Base-by-base conservation (phyloP, 2,797 vertebrate genomes). In the Poecilia velifera region DNA sequence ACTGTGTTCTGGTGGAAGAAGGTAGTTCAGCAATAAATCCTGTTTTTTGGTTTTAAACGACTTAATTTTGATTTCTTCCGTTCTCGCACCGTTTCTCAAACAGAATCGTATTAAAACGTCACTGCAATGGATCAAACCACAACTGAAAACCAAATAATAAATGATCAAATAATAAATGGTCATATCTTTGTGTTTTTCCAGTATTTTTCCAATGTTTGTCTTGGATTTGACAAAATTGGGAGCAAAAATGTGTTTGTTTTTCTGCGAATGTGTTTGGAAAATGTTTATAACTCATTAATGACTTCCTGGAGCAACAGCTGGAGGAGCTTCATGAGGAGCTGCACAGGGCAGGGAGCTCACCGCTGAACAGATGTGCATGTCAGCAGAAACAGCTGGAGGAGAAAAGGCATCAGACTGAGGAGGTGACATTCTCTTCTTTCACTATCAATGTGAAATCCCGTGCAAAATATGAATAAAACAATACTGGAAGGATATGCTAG, bases 261-360 rank as follows among this genome's bases (percentile, higher is more conserved):
- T 46, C 25, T 72, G 25, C n/a, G 3, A 45, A 45, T 82, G 25
- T 39, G 34, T 82, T 64, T 49, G 22, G 22, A 59, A 76, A 76
- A 47, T 53, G 13, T 84, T 9, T 75, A 0, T 72, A 16, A 7
- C 8, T 72, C 76, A 9, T 86, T 12, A 76, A 64, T 62, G 13
- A 77, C 0, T 82, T 51, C 34, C 66, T 72, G 46, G 74, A 78
- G 73, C 92, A 97, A 96, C 94, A 81, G 75, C 73, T 96, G 83
- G 96, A 96, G 78, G 95, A 96, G 76, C 86, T 91, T 22, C 82
- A 73, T 43, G 93, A 95, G 78, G 94, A 95, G 77, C 88, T 96
- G 53, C 94, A 94, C 71, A 91, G 89, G 64, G 90, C 91, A 12
- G 90, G 90, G 81, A 88, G 79, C 10, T 83, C 73, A 25, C 90